Conservation (phyloP, 2,113 vertebrate species). For the Cricetomys ansorgei region DNA sequence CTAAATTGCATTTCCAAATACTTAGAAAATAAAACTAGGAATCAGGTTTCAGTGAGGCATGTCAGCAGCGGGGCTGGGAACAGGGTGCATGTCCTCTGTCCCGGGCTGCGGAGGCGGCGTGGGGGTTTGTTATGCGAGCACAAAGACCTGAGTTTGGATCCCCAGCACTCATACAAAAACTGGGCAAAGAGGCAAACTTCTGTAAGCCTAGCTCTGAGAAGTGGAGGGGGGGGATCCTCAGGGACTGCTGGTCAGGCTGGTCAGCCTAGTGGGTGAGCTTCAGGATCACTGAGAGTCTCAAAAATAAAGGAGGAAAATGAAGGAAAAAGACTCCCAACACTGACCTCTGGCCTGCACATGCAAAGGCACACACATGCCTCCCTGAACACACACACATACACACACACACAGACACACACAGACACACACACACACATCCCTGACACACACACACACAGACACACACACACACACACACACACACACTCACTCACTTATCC, state of each 20-base stretch:
- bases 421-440: background rate
- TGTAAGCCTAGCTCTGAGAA: background rate
- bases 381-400: background rate
- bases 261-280: background rate
- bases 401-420: background rate
- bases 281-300: background rate
- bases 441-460: background rate
- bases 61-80: rapidly evolving
- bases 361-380: background rate
- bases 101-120: background rate
- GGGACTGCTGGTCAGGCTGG: background rate
- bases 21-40: background rate
- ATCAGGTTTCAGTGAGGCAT: background rate
- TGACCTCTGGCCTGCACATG: background rate
- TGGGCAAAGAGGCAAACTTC: background rate
- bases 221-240: background rate
- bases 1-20: background rate
- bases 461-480: background rate
- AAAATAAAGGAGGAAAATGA: background rate
- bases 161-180: background rate
- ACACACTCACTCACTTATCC: background rate
- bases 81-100: background rate
- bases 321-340: too few relatives aligned
- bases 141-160: background rate
- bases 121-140: background rate